These are phyloP conservation scores for Lordiphosa mommai DNA, from an alignment of 1,140 invertebrate genomes.

Conservation along the genomic window DNA sequence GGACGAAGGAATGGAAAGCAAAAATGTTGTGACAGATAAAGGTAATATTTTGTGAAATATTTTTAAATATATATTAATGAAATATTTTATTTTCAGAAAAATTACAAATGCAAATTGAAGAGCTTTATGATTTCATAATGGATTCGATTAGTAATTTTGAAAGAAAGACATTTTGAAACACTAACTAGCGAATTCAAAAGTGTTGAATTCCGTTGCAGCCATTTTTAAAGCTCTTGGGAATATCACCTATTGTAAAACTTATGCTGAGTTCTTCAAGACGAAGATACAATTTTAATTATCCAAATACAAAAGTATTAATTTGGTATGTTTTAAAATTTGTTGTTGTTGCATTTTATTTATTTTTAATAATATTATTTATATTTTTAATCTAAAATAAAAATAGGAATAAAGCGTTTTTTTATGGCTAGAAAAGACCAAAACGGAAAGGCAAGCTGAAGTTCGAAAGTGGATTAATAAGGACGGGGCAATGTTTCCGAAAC, in stretches of 20 bases:
- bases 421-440: no score
- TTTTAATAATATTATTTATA: no score
- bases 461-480: no score
- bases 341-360: no score
- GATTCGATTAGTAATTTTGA: conserved; percentile 51
- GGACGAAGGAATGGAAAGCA: conserved; percentile 56
- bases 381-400: no score
- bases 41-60: conserved; percentile 21
- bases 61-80: not conserved
- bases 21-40: conserved; percentile 52
- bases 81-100: conserved; percentile 45
- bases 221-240: not conserved
- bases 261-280: not conserved
- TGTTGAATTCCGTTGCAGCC: not conserved
- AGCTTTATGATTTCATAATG: conserved; percentile 56
- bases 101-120: conserved; percentile 52
- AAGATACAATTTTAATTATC: not conserved
- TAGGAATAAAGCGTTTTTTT: no score
- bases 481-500: no score
- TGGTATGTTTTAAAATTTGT: not conserved
- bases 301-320: conserved; percentile 4
- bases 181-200: not conserved
- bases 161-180: conserved; percentile 5
- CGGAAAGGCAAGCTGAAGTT: no score
- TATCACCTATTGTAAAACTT: not conserved